Evolutionary conservation across 2,113 vertebrate species (phyloP), one percentile per base, ranked within the genome.

Genomic region (Eptatretus burgeri): DNA sequence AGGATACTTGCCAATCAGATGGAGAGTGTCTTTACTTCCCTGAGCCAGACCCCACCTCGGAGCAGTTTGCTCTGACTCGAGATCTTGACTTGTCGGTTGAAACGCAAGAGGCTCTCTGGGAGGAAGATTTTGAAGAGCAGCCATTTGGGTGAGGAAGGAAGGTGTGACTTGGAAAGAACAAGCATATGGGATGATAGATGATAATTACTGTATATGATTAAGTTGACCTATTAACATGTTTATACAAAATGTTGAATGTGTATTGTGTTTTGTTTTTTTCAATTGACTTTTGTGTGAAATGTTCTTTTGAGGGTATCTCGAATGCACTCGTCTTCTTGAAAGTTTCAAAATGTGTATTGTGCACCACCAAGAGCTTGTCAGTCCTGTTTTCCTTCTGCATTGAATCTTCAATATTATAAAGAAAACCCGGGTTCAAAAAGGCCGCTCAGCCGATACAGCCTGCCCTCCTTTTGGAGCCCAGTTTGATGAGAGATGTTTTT

Each of bases 1-100:
- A 98, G 91, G 88, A 93, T 68, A 87, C 86, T 76, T 98, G 91
- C 73, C 89, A 94, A 69, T 98, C 91, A 0, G 89, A 98, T 63
- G 89, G 85, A 49, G 94, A 91, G 64, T 72, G 84, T 66, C 76
- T 98, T 75, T 98, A 91, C 75, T 98, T 98, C 74, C 85, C 93
- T 2, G 85, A 85, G 8, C 82, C 79, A n/a, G 84, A 93, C 67
- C 82, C 77, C 66, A 77, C 75, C 0, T 80, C 81, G 66, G 80
- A 84, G 72, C 91, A 79, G 71, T 98, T 93, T 2, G 82, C 84
- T 66, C 79, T 87, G 64, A 88, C 85, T 63, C 77, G 81, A 63
- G 87, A 94, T 2, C 74, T 94, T 60, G 87, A 98, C 71, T 78
- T 98, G 62, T 85, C 85, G 70, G 74, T 80, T 2, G 85, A 93